These are phyloP conservation scores for Quadroppia sp. DNA, from an alignment of 2,888 invertebrate species.

Conservation along the genomic window DNA sequence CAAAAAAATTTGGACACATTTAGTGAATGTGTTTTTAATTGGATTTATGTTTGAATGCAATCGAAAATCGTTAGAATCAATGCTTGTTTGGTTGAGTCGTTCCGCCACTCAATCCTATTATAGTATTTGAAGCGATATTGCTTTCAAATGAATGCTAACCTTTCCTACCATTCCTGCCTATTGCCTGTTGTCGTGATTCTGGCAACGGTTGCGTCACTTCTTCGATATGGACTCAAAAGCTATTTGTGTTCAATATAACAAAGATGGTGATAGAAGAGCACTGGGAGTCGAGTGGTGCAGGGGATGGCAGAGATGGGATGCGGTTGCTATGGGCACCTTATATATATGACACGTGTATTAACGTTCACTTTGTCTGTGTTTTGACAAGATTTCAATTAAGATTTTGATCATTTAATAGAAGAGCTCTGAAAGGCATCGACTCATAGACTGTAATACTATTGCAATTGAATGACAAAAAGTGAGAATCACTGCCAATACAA, in stretches of 20 bases:
- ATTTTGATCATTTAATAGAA: conserved; percentile 31
- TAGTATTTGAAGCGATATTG: conserved; percentile 24
- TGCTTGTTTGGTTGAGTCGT: neutral
- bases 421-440: conserved; percentile 11
- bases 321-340: neutral
- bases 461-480: neutral
- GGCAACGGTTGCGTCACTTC: conserved; percentile 14
- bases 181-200: conserved; percentile 27
- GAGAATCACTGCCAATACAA: neutral
- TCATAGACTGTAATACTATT: neutral
- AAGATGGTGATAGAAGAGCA: neutral
- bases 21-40: neutral
- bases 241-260: neutral
- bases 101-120: conserved; percentile 25
- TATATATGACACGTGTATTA: conserved; percentile 28
- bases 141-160: neutral
- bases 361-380: conserved; percentile 30
- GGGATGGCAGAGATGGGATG: neutral
- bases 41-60: neutral
- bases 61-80: too few relatives aligned
- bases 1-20: neutral
- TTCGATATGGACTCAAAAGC: conserved; percentile 11
- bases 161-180: conserved; percentile 16
- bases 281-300: conserved; percentile 13
- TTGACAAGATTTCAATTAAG: conserved; percentile 34